A percentile compares a stretch with the other conserved stretches of the same genome.
phyloP scores from a whole-genome alignment of 2,113 vertebrate species.

The Menura novaehollandiae region DNA sequence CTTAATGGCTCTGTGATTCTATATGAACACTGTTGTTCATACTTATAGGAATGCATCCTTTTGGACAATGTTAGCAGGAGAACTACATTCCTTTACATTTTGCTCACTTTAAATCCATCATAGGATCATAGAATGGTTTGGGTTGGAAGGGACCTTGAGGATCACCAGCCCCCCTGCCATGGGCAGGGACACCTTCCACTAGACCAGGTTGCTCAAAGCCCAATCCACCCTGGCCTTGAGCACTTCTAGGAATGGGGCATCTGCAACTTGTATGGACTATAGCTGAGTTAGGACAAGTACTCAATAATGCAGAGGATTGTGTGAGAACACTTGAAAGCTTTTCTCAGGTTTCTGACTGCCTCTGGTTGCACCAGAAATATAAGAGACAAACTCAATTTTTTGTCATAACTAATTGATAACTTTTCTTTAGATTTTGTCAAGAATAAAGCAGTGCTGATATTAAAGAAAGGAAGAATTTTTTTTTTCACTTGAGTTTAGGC shows the following conservation, averaged over 20 bases:
- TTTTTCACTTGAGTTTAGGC: neutral
- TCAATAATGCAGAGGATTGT: neutral
- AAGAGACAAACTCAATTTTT: neutral
- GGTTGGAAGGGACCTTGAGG: neutral
- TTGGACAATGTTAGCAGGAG: neutral
- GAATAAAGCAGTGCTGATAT: neutral
- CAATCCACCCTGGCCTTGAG: neutral
- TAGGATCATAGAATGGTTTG: neutral
- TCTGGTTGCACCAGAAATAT: neutral
- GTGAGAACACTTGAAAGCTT: neutral
- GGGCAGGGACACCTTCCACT: neutral
- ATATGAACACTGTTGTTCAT: neutral
- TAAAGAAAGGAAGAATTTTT: neutral
- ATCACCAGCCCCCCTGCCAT: fast-evolving
- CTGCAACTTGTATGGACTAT: neutral
- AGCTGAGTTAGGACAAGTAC: neutral
- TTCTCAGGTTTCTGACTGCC: neutral
- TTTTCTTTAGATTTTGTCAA: neutral
- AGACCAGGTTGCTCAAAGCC: fast-evolving
- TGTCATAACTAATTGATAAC: neutral
- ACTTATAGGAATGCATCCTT: neutral
- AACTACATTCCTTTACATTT: neutral
- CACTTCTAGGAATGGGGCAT: neutral
- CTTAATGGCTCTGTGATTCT: neutral
- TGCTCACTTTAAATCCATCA: neutral